Base-by-base conservation (phyloP, 2,888 invertebrate species). In the Drosophila cracens region DNA sequence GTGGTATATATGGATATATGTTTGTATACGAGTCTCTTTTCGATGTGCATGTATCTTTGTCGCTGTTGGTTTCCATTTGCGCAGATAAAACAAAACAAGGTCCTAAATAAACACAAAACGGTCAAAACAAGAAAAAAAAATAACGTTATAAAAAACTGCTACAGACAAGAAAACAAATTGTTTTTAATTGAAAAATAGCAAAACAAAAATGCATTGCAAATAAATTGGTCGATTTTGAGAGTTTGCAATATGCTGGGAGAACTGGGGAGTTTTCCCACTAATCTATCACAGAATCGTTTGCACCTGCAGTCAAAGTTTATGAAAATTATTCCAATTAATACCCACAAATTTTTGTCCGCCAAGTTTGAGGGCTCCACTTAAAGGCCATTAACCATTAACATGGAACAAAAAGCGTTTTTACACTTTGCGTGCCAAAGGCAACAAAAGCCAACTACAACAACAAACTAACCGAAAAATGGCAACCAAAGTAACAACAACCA, bases 171-270 rank as follows among this genome's bases (percentile, higher is more conserved):
- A 83, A 75, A 76, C 82, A 83, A 88, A 82, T 87, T 89, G 81
- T 75, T 85, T 91, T 92, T 87, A 92, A 90, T 91, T 91, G 84
- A 90, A 92, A 91, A 90, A 90, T 73, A 86, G 76, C 77, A 82
- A 38, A 65, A 29, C 29, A 27, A 25, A 59, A 53, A 40, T 33
- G 16, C 56, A 18, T 56, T n/a, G 16, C 38, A 38, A 56, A 11
- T 54, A 36, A 56, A 38, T 36, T 27, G 36, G 25, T 16, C 5
- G 21, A 53, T 16, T 21, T 25, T 4, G 27, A 27, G 16, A 2
- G 21, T 1, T 8, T 16, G 21, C 2, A 2, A 25, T 4, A 33
- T 33, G 33, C 33, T 33, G 33, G 1, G 10, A 4, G 10, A 33
- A 33, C 33, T 33, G 33, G 0, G 33, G 1, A 33, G 33, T 16